phyloP scores from a whole-genome alignment of 2,797 vertebrate species.

The Glossophaga mutica region DNA sequence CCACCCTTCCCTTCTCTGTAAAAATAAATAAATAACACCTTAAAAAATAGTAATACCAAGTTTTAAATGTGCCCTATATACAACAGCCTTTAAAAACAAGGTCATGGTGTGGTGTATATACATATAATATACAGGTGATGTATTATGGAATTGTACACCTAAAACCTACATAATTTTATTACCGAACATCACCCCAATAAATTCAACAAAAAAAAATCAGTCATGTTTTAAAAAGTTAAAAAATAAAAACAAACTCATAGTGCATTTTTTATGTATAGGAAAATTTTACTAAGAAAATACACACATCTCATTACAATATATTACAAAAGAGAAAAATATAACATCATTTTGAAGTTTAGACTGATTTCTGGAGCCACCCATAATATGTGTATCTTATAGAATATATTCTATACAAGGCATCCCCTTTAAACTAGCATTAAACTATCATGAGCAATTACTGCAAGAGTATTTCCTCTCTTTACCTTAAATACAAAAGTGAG shows the following conservation, averaged over 20 bases:
- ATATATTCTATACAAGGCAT: not conserved
- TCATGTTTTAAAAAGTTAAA: not conserved
- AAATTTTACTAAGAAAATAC: constrained; percentile 84
- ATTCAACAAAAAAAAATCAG: not conserved
- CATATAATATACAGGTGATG: not conserved
- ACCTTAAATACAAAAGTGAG: not conserved
- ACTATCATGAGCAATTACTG: not conserved
- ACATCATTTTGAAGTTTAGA: constrained; percentile 49
- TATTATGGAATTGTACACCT: not conserved
- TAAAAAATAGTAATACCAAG: not conserved
- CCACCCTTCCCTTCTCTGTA: too few relatives aligned
- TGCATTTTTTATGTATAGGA: constrained; percentile 64
- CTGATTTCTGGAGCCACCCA: constrained; percentile 22
- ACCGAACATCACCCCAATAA: not conserved
- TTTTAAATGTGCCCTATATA: not conserved
- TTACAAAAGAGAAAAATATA: constrained; percentile 65
- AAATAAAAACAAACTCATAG: constrained; percentile 37
- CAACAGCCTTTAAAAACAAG: constrained; percentile 21
- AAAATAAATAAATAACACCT: too few relatives aligned
- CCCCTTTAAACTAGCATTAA: not conserved
- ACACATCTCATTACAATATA: constrained; percentile 68
- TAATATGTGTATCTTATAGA: not conserved
- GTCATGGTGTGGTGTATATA: not conserved
- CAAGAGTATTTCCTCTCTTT: not conserved
- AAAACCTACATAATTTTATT: not conserved